Base-by-base conservation (phyloP, 2,888 invertebrate species). In the Drosophila meridionalis region DNA sequence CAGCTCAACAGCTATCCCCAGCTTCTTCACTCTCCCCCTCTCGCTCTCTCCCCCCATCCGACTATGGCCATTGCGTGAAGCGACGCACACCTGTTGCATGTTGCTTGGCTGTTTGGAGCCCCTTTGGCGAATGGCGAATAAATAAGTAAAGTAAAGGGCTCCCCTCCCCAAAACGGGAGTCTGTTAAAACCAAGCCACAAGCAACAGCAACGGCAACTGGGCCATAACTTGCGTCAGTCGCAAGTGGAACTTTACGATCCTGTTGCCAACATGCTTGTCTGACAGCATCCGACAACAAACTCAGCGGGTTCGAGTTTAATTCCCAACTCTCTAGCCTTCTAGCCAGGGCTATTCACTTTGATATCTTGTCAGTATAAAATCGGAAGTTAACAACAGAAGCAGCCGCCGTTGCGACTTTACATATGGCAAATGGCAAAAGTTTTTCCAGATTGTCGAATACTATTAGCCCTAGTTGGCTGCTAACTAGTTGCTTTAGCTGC, bases 221-320 rank as follows among this genome's bases (percentile, higher is more conserved):
- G 36, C 78, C 71, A 75, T 78, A 78, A 78, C 79, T 78, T 79
- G 75, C 42, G 71, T 71, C 78, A 70, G 70, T 78, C 57, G 60
- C 78, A 53, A 77, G 62, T 59, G 69, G 65, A 77, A 77, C 78
- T 77, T 77, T 77, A 77, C 78, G 77, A 78, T 62, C 45, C 73
- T 77, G 73, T 76, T 76, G 63, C 52, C 71, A 76, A 72, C 67
- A 60, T 52, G 75, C 56, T 28, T 30, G 48, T 40, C 83, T 81
- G 83, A 83, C 83, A 83, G 83, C 83, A 83, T 83, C 87, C 83
- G 83, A 83, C 83, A 86, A 77, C 76, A 59, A 68, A 65, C 75
- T 55, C 77, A 78, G 78, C 78, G 75, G 71, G 77, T 32, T 32
- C 47, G 45, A 50, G 42, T 42, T 63, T 50, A 69, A 56, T 45